Percentiles rank a stretch among this genome's conserved stretches.
These are phyloP conservation scores for Rhagophthalmus giganteus DNA, from an alignment of 2,888 invertebrate genomes.

Conservation along the genomic window DNA sequence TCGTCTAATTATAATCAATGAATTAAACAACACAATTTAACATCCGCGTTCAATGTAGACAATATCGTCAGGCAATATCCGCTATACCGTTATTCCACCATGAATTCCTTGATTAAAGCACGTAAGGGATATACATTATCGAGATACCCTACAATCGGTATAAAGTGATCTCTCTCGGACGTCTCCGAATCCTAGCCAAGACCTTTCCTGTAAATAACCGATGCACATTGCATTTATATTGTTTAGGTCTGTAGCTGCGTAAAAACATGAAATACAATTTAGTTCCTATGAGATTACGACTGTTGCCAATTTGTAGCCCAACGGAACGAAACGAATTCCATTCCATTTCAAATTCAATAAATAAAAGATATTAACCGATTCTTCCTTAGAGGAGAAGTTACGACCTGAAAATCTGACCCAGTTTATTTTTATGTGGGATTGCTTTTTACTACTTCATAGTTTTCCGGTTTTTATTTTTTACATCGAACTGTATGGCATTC, in stretches of 20 bases:
- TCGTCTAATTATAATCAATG: too few species aligned
- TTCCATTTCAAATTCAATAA: conserved; percentile 15
- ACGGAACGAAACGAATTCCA: conserved; percentile 8
- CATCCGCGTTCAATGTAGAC: conserved; percentile 42
- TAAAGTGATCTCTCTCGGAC: conserved; percentile 38
- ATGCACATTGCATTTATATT: conserved; percentile 30
- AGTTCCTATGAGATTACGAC: conserved; percentile 11
- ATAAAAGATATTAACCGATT: conserved; percentile 13
- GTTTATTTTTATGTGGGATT: conserved; percentile 1
- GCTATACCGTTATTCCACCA: conserved; percentile 36
- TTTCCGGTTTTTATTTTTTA: background rate
- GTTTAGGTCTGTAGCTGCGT: conserved; percentile 13
- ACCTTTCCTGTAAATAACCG: conserved; percentile 23
- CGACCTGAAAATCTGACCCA: conserved; percentile 4
- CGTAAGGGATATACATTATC: conserved; percentile 49
- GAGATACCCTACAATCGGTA: conserved; percentile 40
- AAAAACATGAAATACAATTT: conserved; percentile 16
- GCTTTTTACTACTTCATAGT: background rate
- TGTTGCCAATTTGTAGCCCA: conserved; percentile 19
- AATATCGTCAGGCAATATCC: conserved; percentile 49
- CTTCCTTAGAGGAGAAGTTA: conserved; percentile 2
- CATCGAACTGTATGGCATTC: background rate
- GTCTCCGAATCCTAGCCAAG: conserved; percentile 13
- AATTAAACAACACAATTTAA: too few species aligned
- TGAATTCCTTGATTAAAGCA: conserved; percentile 50